A percentile compares a stretch with the other conserved stretches of the same genome.
Evolutionary conservation across 2,113 vertebrate species (phyloP).

Genomic region (Zosterops borbonicus): DNA sequence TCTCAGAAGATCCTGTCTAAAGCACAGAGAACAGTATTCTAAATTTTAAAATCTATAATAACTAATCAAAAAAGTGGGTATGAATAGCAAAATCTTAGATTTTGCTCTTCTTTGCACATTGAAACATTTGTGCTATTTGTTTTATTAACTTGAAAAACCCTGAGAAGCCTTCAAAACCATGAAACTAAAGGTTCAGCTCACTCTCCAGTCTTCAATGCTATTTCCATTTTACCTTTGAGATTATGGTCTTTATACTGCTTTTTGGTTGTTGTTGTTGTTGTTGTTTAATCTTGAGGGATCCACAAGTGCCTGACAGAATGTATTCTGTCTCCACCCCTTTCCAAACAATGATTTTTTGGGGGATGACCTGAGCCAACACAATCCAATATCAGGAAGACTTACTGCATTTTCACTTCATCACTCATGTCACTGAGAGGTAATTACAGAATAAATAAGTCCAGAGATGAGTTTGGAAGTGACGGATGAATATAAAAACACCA

Average conservation of each 20-base stretch:
- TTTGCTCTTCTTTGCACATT: background rate
- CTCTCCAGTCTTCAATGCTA: background rate
- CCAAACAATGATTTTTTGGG: background rate
- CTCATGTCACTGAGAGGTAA: background rate
- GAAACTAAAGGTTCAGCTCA: background rate
- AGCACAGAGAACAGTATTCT: background rate
- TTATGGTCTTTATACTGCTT: background rate
- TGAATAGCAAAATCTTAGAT: background rate
- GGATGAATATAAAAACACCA: background rate
- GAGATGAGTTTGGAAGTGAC: background rate
- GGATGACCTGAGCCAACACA: background rate
- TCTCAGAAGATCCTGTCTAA: background rate
- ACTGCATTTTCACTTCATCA: slow-evolving; percentile 17
- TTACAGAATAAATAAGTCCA: slow-evolving; percentile 7
- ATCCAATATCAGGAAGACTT: background rate
- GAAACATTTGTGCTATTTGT: background rate
- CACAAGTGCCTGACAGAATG: background rate
- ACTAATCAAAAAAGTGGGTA: background rate
- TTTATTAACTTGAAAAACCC: background rate
- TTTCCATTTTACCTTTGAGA: background rate
- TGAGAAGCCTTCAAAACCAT: background rate
- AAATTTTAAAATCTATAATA: background rate
- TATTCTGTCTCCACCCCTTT: background rate
- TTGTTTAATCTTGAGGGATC: background rate
- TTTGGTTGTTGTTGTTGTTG: background rate